A percentile compares a stretch with the other conserved stretches of the same genome.
Conservation (phyloP, 2,113 vertebrate species). For the Pachyramphus minor region DNA sequence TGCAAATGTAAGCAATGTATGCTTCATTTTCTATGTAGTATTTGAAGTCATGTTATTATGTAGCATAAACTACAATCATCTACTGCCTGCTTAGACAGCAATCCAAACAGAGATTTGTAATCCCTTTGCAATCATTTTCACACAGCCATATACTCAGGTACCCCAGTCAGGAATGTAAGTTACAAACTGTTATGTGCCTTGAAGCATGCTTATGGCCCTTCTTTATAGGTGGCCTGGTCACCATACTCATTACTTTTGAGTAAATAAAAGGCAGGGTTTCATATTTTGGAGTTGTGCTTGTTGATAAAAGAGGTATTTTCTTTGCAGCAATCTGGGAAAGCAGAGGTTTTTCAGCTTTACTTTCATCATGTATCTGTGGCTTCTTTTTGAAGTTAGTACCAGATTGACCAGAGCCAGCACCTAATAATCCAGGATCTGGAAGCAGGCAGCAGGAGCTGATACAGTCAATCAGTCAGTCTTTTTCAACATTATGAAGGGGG, state of each 20-base stretch:
- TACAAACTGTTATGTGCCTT: neutral
- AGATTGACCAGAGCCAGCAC: neutral
- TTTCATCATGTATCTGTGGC: neutral
- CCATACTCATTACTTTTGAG: neutral
- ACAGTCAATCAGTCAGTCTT: neutral
- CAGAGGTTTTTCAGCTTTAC: neutral
- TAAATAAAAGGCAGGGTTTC: neutral
- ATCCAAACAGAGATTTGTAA: constrained; percentile 5
- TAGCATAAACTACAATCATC: constrained; percentile 16
- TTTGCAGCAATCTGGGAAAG: neutral
- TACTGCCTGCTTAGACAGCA: neutral
- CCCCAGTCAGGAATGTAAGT: neutral
- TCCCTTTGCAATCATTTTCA: neutral
- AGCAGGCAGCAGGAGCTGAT: neutral
- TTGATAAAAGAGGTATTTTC: neutral
- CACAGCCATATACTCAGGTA: neutral
- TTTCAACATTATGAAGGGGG: neutral
- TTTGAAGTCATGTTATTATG: constrained; percentile 1
- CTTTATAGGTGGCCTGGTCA: constrained; percentile 45
- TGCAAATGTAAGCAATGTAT: constrained; percentile 25
- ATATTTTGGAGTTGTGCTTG: neutral
- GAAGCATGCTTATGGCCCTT: neutral
- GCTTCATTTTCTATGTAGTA: neutral
- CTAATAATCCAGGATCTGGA: neutral
- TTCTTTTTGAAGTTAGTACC: neutral